These are phyloP conservation scores for Alethe castanea DNA, from an alignment of 2,113 vertebrate species.

Conservation along the genomic window DNA sequence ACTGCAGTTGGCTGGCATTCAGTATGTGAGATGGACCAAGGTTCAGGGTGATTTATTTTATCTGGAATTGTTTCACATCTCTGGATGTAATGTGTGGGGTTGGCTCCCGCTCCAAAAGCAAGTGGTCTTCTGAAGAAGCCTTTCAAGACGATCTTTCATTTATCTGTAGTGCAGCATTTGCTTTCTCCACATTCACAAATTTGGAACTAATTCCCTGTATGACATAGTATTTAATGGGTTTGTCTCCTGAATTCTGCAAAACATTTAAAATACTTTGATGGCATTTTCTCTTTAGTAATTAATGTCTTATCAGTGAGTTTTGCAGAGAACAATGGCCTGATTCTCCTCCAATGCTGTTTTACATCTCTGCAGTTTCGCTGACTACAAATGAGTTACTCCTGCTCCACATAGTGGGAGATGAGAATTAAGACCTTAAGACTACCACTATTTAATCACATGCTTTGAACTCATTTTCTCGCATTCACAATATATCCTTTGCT, in stretches of 20 bases:
- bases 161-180: conserved; percentile 5
- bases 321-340: conserved; percentile 50
- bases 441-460: conserved; percentile 20
- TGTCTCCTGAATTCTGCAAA: conserved; percentile 56
- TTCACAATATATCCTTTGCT: conserved; percentile 22
- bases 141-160: neutral
- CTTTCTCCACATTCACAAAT: conserved; percentile 30
- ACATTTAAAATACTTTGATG: conserved; percentile 61
- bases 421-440: conserved; percentile 42
- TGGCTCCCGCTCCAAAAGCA: neutral
- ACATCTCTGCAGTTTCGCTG: conserved; percentile 28
- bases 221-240: conserved; percentile 54
- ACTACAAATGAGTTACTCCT: conserved; percentile 41
- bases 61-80: conserved; percentile 33
- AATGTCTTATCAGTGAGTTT: conserved; percentile 63
- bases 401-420: neutral
- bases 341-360: conserved; percentile 39
- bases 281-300: conserved; percentile 59
- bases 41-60: conserved; percentile 49
- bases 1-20: conserved; percentile 38
- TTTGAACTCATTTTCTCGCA: conserved; percentile 23
- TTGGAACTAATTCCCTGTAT: conserved; percentile 46
- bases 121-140: neutral
- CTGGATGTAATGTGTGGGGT: neutral
- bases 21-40: neutral